These are phyloP conservation scores for Sebastiscus tertius DNA, from an alignment of 2,797 vertebrate genomes.

Conservation along the genomic window DNA sequence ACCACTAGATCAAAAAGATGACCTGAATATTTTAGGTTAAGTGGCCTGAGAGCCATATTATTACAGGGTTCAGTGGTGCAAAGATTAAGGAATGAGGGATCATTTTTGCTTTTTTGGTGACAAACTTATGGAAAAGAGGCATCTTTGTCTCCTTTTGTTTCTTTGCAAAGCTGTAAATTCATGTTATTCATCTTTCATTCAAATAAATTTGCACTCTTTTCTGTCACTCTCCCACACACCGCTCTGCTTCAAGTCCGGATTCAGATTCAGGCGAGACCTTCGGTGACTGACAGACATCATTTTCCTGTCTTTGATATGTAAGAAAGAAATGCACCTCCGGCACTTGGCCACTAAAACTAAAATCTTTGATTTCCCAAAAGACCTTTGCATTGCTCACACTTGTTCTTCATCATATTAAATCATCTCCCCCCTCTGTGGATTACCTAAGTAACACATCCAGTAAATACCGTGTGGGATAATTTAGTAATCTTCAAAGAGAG, in stretches of 20 bases:
- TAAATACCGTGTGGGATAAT: slow-evolving; percentile 64
- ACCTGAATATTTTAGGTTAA: slow-evolving; percentile 35
- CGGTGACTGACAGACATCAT: slow-evolving; percentile 4
- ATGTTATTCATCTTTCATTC: slow-evolving; percentile 5
- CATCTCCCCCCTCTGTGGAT: slow-evolving; percentile 38
- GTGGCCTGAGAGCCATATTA: neutral
- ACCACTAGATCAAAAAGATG: neutral
- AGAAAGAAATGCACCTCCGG: neutral
- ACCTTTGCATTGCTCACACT: slow-evolving; percentile 29
- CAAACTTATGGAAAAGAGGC: neutral
- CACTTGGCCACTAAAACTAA: slow-evolving; percentile 6
- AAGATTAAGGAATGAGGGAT: neutral
- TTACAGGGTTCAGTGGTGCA: neutral
- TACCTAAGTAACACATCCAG: slow-evolving; percentile 57
- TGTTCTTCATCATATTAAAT: slow-evolving; percentile 43
- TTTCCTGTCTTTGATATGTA: slow-evolving; percentile 19
- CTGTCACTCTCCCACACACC: slow-evolving; percentile 17
- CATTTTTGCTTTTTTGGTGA: neutral
- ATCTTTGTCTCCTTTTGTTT: neutral
- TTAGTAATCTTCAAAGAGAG: slow-evolving; percentile 73
- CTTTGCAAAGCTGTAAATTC: neutral
- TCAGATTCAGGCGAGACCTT: slow-evolving; percentile 38
- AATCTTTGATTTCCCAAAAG: slow-evolving; percentile 50
- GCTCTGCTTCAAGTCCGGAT: neutral
- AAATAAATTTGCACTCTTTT: slow-evolving; percentile 2